Evolutionary conservation across 2,888 invertebrate genomes (phyloP), one percentile per base, ranked within the genome.

Genomic region (Phyto melanocephala): DNA sequence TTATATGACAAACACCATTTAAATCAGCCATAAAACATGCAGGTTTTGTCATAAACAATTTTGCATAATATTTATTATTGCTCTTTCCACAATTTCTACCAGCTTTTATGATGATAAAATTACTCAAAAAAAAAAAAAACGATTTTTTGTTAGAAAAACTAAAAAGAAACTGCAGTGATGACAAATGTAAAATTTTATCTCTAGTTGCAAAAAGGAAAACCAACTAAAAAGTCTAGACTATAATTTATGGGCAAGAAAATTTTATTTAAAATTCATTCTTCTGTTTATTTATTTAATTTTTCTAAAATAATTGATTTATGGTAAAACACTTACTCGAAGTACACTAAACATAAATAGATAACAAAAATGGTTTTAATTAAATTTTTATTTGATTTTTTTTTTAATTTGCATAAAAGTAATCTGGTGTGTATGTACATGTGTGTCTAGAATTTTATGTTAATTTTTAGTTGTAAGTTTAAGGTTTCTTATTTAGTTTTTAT

Each of bases 41-140:
- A 75, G 82, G 82, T 79, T 75, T 65, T 67, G 67, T 67, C 79
- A 79, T 79, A 79, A 82, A 79, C 75, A 82, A 79, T 82, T 82
- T 82, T 82, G 79, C 82, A 82, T 79, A 82, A 79, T 71, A 79
- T 79, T 79, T 76, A 79, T 82, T 67, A 67, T 33, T 28, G 62
- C 47, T 68, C 52, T 15, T 54, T 35, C 62, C 45, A 60, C 60
- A 62, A 72, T 35, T 50, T 65, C 15, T 24, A 24, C 2, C 45
- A 47, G 8, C 35, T 72, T 81, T 78, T 78, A 74, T 78, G 81
- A 42, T 35, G 68, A 35, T 15, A 33, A 33, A 74, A 54, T n/a
- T n/a, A n/a, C n/a, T n/a, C n/a, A 56, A 33, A 58, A 45, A 47
- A 22, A 54, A 35, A 33, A 17, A 40, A 33, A 20, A 20, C 54